These are phyloP conservation scores for Oeneis ivallda DNA, from an alignment of 2,888 invertebrate species.

Conservation along the genomic window DNA sequence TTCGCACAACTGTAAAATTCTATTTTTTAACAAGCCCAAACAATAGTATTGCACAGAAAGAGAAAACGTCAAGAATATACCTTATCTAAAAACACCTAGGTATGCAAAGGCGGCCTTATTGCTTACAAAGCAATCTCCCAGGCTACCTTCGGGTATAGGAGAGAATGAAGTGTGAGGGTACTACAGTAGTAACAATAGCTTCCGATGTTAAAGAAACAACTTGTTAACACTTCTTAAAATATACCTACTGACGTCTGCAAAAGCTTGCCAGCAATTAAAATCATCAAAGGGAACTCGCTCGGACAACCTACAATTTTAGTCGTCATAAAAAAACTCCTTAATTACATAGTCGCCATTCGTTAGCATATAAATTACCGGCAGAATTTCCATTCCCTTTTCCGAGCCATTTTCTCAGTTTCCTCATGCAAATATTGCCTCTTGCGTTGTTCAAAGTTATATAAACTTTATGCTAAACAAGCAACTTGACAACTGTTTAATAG, in stretches of 20 bases:
- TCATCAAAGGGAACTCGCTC: slow-evolving; percentile 33
- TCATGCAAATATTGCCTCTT: slow-evolving; percentile 65
- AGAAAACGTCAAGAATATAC: too few relatives aligned
- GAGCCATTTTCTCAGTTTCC: slow-evolving; percentile 62
- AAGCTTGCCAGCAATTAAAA: slow-evolving; percentile 37
- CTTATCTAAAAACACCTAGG: too few relatives aligned
- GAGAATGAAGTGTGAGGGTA: not conserved
- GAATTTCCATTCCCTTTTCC: slow-evolving; percentile 65
- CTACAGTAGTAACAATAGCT: not conserved
- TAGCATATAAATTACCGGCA: slow-evolving; percentile 72
- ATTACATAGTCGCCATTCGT: slow-evolving; percentile 66
- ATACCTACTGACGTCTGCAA: slow-evolving; percentile 7
- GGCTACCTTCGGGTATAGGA: too few relatives aligned
- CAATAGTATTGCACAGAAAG: too few relatives aligned
- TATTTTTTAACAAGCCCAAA: too few relatives aligned
- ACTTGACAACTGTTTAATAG: slow-evolving; percentile 54
- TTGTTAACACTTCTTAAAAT: slow-evolving; percentile 1
- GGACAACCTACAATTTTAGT: slow-evolving; percentile 43
- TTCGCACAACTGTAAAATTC: too few relatives aligned
- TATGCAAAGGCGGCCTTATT: too few relatives aligned
- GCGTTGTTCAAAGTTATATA: slow-evolving; percentile 53
- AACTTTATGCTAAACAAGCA: slow-evolving; percentile 69
- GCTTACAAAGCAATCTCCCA: too few relatives aligned
- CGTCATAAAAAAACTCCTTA: slow-evolving; percentile 61
- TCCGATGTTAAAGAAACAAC: not conserved